Evolutionary conservation across 1,140 invertebrate genomes (phyloP), one percentile per base, ranked within the genome.

Genomic region (Hyposmocoma kahamanoa): DNA sequence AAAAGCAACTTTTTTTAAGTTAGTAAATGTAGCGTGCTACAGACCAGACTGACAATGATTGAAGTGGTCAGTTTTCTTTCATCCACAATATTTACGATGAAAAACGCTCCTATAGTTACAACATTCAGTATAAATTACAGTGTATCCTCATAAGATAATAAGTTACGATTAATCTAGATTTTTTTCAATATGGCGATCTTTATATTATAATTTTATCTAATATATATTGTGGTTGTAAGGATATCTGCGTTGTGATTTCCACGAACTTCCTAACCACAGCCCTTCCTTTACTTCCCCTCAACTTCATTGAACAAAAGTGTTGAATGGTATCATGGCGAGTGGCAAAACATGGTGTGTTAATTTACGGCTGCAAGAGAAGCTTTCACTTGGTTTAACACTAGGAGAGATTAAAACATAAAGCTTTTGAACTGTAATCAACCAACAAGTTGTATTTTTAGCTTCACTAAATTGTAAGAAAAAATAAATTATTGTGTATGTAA

Each of bases 171-270:
- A 85, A 85, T 81, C 72, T 84, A 85, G 78, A 72, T 62, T 85
- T 85, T 85, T 87, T 87, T 86, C 77, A 86, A 80, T 84, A 86
- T 81, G 83, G 81, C 82, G 71, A 86, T 83, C 80, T 85, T 83
- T 86, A 85, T 87, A 84, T 81, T 87, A 86, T 86, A 83, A 86
- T 84, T 41, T 86, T 84, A 86, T 87, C 83, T 87, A 87, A 87
- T 87, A 87, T 87, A 87, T 87, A 87, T 87, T 87, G 86, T 86
- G 86, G 86, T 87, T 86, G 84, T 87, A 87, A 87, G 84, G 84
- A 87, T 79, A 86, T 66, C 68, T 84, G 84, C 80, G 84, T 87
- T 86, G 74, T 87, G 80, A 87, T 87, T 87, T 86, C 78, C 81
- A 67, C 62, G 51, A 63, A 55, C 58, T 47, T 78, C 75, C 74